Conservation (phyloP, 1,140 invertebrate genomes). For the Helicoverpa zea region DNA sequence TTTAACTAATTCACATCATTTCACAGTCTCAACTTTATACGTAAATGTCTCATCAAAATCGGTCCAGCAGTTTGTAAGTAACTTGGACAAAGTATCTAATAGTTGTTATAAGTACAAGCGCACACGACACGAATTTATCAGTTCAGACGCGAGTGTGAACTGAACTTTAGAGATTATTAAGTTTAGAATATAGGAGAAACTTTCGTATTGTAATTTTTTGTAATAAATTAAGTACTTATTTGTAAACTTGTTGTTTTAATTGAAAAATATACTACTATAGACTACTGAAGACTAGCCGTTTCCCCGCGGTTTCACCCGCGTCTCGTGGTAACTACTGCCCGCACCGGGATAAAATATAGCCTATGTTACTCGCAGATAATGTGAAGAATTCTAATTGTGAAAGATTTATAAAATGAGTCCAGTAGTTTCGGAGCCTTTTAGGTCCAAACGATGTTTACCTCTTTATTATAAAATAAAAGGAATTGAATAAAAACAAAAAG, state of each 20-base stretch:
- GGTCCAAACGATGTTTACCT: too few relatives aligned
- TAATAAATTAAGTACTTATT: slow-evolving; percentile 48
- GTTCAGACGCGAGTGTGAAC: neutral
- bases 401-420: too few relatives aligned
- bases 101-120: slow-evolving; percentile 18
- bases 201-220: slow-evolving; percentile 41
- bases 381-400: too few relatives aligned
- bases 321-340: too few relatives aligned
- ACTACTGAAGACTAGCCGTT: neutral
- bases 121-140: slow-evolving; percentile 22
- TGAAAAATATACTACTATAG: neutral
- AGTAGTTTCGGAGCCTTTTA: too few relatives aligned
- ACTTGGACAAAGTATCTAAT: neutral
- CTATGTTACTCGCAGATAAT: too few relatives aligned
- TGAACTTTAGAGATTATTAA: slow-evolving; percentile 17
- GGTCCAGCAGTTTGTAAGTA: neutral
- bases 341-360: too few relatives aligned
- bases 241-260: slow-evolving; percentile 12
- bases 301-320: too few relatives aligned
- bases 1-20: neutral
- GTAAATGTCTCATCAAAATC: neutral
- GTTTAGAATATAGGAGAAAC: neutral
- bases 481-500: too few relatives aligned
- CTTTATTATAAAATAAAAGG: too few relatives aligned
- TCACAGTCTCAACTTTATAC: neutral